phyloP scores from a whole-genome alignment of 1,140 invertebrate species.

The Papilio polytes region DNA sequence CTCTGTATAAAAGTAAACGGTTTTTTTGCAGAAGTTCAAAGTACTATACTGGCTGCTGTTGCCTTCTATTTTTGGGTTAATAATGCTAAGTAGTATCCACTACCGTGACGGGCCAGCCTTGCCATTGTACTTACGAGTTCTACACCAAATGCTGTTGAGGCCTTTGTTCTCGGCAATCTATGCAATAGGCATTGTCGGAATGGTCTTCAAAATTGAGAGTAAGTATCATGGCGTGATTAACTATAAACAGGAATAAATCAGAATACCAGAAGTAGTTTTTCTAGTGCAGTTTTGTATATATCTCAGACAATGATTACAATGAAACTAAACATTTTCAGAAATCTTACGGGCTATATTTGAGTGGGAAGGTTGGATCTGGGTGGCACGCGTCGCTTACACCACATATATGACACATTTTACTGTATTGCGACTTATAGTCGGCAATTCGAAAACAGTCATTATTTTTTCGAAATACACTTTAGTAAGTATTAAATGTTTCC shows the following conservation, averaged over 20 bases:
- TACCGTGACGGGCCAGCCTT: conserved; percentile 44
- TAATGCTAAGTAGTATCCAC: conserved; percentile 41
- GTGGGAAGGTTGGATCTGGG: conserved; percentile 43
- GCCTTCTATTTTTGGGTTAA: conserved; percentile 17
- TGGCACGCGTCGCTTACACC: not conserved
- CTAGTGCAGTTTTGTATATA: too few species aligned
- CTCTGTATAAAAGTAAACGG: too few species aligned
- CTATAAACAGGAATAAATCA: too few species aligned
- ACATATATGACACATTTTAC: not conserved
- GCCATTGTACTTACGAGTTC: conserved; percentile 34
- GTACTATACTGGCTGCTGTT: conserved; percentile 39
- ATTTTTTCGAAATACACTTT: not conserved
- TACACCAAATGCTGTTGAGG: conserved; percentile 43
- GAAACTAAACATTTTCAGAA: conserved; percentile 41
- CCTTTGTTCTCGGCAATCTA: conserved; percentile 39
- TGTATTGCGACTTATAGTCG: not conserved
- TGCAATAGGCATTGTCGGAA: conserved; percentile 36
- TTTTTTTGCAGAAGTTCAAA: conserved; percentile 44
- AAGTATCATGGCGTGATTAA: too few species aligned
- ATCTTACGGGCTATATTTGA: conserved; percentile 41
- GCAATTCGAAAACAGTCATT: not conserved
- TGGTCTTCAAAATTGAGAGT: conserved; percentile 53
- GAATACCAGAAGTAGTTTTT: too few species aligned
- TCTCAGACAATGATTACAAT: too few species aligned
- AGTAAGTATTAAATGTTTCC: too few species aligned